Evolutionary conservation across 2,113 vertebrate species (phyloP), one percentile per base, ranked within the genome.

Genomic region (Climacteris rufus): DNA sequence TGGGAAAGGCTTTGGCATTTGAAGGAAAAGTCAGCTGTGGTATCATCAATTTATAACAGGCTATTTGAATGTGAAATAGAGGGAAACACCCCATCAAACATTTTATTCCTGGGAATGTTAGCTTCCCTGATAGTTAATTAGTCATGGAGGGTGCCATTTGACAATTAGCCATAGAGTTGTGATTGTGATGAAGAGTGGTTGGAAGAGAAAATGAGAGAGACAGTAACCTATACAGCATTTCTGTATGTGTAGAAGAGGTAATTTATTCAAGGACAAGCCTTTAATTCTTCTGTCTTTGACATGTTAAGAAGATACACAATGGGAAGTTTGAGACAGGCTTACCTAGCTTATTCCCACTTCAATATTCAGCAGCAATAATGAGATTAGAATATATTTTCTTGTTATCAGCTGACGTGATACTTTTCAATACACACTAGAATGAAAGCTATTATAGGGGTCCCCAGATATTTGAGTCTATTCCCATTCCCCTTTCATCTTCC

Each of bases 1-100:
- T 23, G 75, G 47, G 82, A 92, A 92, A 95, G 31, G 49, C 60
- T 95, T 75, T 96, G 96, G 65, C 90, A 96, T 96, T 96, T 96
- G 80, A 90, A 89, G 56, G 56, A 96, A 96, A 96, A 96, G 88
- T 93, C 96, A 96, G 65, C 72, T 83, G 80, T 56, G 50, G 21
- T 86, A 81, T 76, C 70, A 86, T 89, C 80, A 81, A 72, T 96
- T 86, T 94, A 45, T 78, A 94, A 84, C 69, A 75, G 30, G 45
- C n/a, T 75, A 50, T 92, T 83, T 84, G 86, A 84, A 68, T 82
- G 40, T 78, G 69, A 85, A 53, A 60, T 49, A 83, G 65, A 95
- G 57, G 92, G 92, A 89, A 94, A 75, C 66, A 81, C 30, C 53
- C 52, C 44, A 89, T 92, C 77, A 89, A 83, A 64, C 25, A 47